A percentile compares a stretch with the other conserved stretches of the same genome.
phyloP scores from a whole-genome alignment of 2,888 invertebrate genomes.

The Xylota segnis region DNA sequence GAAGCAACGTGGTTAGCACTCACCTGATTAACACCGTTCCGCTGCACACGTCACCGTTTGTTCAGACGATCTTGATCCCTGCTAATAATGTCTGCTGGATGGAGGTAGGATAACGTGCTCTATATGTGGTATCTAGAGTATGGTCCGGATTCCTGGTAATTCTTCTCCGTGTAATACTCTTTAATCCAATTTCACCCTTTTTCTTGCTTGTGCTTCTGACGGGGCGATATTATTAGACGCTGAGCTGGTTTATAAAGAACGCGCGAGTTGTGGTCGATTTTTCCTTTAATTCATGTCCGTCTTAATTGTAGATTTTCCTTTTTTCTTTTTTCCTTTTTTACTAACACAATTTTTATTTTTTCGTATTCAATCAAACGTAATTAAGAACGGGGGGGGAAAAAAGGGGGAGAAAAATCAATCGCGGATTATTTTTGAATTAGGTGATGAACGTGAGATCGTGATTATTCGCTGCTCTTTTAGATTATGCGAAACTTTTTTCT shows the following conservation, averaged over 20 bases:
- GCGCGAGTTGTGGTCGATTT: constrained; percentile 32
- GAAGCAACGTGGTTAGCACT: constrained; percentile 70
- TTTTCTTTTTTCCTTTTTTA: not conserved
- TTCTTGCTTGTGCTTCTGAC: constrained; percentile 19
- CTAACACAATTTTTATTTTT: constrained; percentile 20
- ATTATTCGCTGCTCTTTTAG: constrained; percentile 21
- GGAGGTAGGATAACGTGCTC: constrained; percentile 26
- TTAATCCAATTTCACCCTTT: constrained; percentile 68
- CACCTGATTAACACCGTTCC: constrained; percentile 77
- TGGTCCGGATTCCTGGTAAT: constrained; percentile 35
- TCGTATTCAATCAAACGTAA: constrained; percentile 17
- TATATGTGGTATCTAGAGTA: constrained; percentile 58
- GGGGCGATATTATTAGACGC: constrained; percentile 31
- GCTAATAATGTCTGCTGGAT: constrained; percentile 70
- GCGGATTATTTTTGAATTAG: constrained; percentile 34
- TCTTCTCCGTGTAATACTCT: constrained; percentile 49
- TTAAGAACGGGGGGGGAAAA: constrained; percentile 10
- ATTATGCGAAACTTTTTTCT: not conserved
- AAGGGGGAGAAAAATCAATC: constrained; percentile 3
- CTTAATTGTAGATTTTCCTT: constrained; percentile 49
- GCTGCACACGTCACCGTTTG: constrained; percentile 71
- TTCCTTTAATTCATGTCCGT: constrained; percentile 26
- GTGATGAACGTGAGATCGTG: constrained; percentile 30
- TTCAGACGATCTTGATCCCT: constrained; percentile 74
- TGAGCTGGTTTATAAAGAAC: constrained; percentile 23